Base-by-base conservation (phyloP, 2,888 invertebrate species). In the Dinocampus coccinellae region DNA sequence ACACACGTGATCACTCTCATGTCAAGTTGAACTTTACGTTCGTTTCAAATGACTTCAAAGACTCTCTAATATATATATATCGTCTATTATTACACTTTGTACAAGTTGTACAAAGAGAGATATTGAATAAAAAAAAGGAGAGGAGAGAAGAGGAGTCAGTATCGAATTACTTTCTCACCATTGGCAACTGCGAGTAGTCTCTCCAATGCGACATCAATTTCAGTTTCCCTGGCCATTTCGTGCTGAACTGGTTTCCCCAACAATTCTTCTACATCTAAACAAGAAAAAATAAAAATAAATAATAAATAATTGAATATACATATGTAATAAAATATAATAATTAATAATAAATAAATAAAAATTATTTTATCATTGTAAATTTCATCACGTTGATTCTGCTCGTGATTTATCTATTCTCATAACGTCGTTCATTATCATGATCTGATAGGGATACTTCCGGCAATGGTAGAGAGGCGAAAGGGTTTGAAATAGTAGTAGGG, bases 201-300 rank as follows among this genome's bases (percentile, higher is more conserved):
- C 80, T 93, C 92, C 77, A 94, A 89, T 65, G 93, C 94, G 66
- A 92, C 89, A 84, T 94, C 94, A 69, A 95, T 90, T 74, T 94
- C 94, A 71, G 94, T 94, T 84, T 94, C 93, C 24, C 90, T 89
- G 22, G 93, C 90, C 78, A 95, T 90, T 81, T 94, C 92, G 80
- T 90, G 90, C 87, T 93, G 93, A 80, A 94, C 92, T n/a, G 94
- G 94, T 79, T 92, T 91, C 3, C 95, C 95, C 62, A 95, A 89
- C 76, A 95, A 89, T 65, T 91, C 89, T 81, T 93, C 93, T 42
- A 93, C 91, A 86, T 93, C 95, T 93, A 88, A n/a, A n/a, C n/a
- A n/a, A n/a, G n/a, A n/a, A n/a, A 69, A 16, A 69, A 57, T 26
- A 16, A 29, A 36, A n/a, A 10, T 13, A 52, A 55, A 53, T 26